Conservation (phyloP, 2,888 invertebrate species). For the Conops quadrifasciatus region DNA sequence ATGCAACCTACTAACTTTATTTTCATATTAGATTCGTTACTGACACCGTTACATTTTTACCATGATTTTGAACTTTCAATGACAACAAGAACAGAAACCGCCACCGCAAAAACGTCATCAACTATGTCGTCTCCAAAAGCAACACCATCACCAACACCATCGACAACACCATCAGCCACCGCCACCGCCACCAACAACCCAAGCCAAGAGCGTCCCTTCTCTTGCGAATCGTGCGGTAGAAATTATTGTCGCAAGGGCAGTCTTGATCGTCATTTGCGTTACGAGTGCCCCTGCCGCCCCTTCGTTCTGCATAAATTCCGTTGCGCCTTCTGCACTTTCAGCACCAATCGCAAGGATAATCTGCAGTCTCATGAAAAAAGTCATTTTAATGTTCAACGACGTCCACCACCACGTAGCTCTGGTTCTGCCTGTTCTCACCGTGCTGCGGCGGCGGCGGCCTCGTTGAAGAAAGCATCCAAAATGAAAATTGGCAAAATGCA, state of each 20-base stretch:
- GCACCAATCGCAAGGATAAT: slow-evolving; percentile 76
- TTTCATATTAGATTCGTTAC: background rate
- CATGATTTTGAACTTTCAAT: slow-evolving; percentile 21
- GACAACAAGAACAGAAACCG: background rate
- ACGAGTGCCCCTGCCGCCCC: slow-evolving; percentile 70
- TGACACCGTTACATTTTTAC: slow-evolving; percentile 2
- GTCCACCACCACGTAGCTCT: background rate
- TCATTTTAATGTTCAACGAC: slow-evolving; percentile 8
- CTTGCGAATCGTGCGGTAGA: slow-evolving; percentile 50
- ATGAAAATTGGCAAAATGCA: background rate
- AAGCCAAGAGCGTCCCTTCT: slow-evolving; percentile 27
- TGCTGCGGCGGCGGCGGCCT: background rate
- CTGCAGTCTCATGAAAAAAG: slow-evolving; percentile 69
- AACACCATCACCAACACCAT: background rate
- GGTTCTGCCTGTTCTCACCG: background rate
- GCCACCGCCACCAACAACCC: background rate
- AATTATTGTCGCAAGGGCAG: slow-evolving; percentile 65
- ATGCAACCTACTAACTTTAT: background rate
- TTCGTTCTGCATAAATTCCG: slow-evolving; percentile 76
- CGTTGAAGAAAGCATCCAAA: slow-evolving; percentile 1
- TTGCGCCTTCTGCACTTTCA: slow-evolving; percentile 75
- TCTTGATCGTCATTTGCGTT: slow-evolving; percentile 72
- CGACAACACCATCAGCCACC: background rate
- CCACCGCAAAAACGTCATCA: background rate
- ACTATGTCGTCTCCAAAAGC: background rate